Evolutionary conservation across 1,140 invertebrate genomes (phyloP), one percentile per base, ranked within the genome.

Genomic region (Pseudomyrmex pallidus): DNA sequence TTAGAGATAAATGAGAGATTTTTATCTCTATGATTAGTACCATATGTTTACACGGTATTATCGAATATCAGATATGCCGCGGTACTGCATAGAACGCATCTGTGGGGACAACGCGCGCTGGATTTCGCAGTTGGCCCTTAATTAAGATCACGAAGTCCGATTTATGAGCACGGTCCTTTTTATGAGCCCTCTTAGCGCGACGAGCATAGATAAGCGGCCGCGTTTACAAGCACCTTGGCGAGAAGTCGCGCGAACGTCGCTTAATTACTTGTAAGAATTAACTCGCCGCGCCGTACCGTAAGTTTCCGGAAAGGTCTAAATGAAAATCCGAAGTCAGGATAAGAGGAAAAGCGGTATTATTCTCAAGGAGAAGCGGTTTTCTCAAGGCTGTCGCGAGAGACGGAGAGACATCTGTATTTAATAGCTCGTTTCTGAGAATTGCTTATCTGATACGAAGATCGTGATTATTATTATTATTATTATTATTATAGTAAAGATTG

Each of bases 231-330:
- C 76, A 63, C 61, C 77, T 88, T 87, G 80, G 35, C 62, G 50
- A 87, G 78, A 57, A 50, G 52, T 48, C 61, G 73, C 84, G 87
- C 25, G 35, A 50, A 13, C 83, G 87, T 77, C 85, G 66, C 73
- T 84, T 89, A 86, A 89, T 89, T 88, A 86, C 17, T 80, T 8
- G 76, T 80, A 72, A 48, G 66, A 80, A 80, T 80, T 72, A 78
- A 78, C 15, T 35, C 5, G 35, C 35, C 35, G 35, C 22, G 8
- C 9, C 52, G 25, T 56, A 54, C 35, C 52, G 44, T 59, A 78
- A 48, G 44, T 68, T 35, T 46, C 52, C 64, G 44, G 13, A 44
- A 12, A 15, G 20, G 20, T 35, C 68, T 50, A 59, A 80, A 35
- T 77, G 44, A 70, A 80, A 80, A 72, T 80, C 44, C 22, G 3